phyloP scores from a whole-genome alignment of 2,888 invertebrate species.

The Rhaphigaster nebulosa region DNA sequence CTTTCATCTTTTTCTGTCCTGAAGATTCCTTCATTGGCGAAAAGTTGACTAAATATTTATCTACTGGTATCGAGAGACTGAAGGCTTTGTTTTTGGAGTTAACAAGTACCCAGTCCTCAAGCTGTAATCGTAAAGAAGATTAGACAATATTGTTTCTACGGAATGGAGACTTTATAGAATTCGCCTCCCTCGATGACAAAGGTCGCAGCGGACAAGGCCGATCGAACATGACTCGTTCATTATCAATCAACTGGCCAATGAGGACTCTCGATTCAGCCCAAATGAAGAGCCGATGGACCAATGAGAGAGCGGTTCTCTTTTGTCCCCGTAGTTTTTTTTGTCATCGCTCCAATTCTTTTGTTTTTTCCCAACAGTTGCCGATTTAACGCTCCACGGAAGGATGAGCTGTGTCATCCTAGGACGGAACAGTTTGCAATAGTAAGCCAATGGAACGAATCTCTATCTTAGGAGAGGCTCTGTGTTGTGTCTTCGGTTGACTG shows the following conservation, averaged over 20 bases:
- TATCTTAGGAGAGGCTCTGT: neutral
- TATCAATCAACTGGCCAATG: neutral
- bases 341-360: constrained; percentile 24
- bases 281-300: neutral
- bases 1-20: no score
- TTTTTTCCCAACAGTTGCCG: constrained; percentile 5
- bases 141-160: neutral
- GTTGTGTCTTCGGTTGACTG: neutral
- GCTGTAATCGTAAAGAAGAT: neutral
- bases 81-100: no score
- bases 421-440: neutral
- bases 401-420: neutral
- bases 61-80: no score
- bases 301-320: neutral
- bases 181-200: neutral
- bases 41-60: no score
- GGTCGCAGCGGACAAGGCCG: neutral
- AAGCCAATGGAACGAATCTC: neutral
- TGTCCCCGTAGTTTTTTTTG: neutral
- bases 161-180: neutral
- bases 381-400: constrained; percentile 6
- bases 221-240: neutral
- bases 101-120: neutral
- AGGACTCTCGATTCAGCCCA: neutral
- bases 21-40: no score